Base-by-base conservation (phyloP, 2,797 vertebrate species). In the Myiotriccus ornatus region DNA sequence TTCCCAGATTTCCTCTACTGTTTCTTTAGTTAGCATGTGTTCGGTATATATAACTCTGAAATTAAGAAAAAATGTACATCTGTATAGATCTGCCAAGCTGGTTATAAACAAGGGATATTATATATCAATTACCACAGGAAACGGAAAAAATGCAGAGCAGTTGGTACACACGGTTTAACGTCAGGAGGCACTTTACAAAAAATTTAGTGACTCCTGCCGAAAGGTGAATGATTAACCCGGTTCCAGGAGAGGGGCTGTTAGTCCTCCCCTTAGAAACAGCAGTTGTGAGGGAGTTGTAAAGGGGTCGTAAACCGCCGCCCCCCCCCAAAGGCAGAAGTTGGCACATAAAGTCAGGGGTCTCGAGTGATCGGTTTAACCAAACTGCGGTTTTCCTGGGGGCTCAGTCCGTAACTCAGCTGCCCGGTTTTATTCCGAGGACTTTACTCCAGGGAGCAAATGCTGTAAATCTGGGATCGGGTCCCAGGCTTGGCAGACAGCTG, bases 51-150 rank as follows among this genome's bases (percentile, higher is more conserved):
- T 56, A 92, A 79, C 81, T 87, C 86, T 20, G 78, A 94, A 96
- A 94, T 92, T 84, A 90, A 76, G 70, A 63, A 73, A 73, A 93
- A 88, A 89, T 68, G 84, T 53, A 68, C 63, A 79, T 95, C 59
- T 92, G 39, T 92, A 91, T 84, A 59, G 70, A 76, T 88, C 74
- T 94, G 67, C 63, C 67, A 88, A 79, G 59, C 46, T 37, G 43
- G 80, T 59, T 67, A 73, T 84, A 95, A 92, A 79, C 83, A 88
- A 88, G 90, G 56, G 55, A 74, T 84, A 78, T 90, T 94, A 67
- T 76, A 76, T 84, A 70, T 43, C 93, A 90, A 70, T 95, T 94
- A 84, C 56, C 84, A 89, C 90, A 93, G 94, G 93, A 95, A 96
- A 87, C 37, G 32, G 81, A 73, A 90, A 92, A 95, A 93, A 79